Evolutionary conservation across 2,113 vertebrate species (phyloP).

Genomic region (Rafetus swinhoei): DNA sequence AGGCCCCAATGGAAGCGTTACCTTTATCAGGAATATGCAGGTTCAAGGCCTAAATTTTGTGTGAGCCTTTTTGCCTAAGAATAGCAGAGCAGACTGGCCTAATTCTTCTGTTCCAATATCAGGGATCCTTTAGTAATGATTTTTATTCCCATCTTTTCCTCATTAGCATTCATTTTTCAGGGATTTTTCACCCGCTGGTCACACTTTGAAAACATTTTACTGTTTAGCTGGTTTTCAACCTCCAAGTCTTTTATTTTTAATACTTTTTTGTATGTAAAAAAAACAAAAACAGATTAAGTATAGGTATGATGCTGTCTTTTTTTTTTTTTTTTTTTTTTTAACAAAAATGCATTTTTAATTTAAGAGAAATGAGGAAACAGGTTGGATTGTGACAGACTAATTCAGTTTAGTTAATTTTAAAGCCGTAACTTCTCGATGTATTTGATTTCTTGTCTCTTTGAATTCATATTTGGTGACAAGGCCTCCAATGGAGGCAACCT

Average conservation of each 20-base stretch:
- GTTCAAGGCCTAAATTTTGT: constrained; percentile 14
- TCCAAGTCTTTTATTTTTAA: constrained; percentile 52
- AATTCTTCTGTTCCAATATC: constrained; percentile 71
- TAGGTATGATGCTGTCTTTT: constrained; percentile 58
- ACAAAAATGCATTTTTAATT: constrained; percentile 27
- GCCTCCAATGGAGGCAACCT: constrained; percentile 75
- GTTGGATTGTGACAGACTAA: constrained; percentile 57
- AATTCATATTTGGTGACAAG: constrained; percentile 75
- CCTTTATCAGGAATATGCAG: constrained; percentile 49
- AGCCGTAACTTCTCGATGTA: constrained; percentile 65
- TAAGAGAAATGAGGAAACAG: constrained; percentile 51
- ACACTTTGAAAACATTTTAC: constrained; percentile 10
- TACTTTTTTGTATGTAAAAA: constrained; percentile 9
- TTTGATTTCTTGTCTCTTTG: constrained; percentile 75
- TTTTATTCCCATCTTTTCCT: constrained; percentile 2
- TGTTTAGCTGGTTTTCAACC: constrained; percentile 46
- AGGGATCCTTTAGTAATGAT: constrained; percentile 77
- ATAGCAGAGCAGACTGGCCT: constrained; percentile 36
- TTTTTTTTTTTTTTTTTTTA: constrained; percentile 64
- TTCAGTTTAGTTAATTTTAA: constrained; percentile 54
- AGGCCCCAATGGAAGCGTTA: not conserved
- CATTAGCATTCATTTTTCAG: constrained; percentile 51
- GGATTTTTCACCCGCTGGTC: constrained; percentile 58
- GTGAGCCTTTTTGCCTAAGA: constrained; percentile 32
- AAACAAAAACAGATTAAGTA: constrained; percentile 41